Evolutionary conservation across 2,113 vertebrate species (phyloP), one percentile per base, ranked within the genome.

Genomic region (Haplochromis vanheusdeni): DNA sequence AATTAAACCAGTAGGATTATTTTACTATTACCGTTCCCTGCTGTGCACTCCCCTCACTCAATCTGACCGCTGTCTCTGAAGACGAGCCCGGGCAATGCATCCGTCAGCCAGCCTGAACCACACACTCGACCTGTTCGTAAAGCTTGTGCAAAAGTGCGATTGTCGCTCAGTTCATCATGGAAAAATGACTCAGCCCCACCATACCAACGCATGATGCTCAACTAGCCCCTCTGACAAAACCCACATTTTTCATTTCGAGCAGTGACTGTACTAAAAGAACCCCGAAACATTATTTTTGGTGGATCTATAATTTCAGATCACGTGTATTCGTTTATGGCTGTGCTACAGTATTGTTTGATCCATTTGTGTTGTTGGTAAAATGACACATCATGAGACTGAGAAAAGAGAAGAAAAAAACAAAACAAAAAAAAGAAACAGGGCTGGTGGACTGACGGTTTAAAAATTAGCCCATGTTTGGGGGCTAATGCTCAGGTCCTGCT

Each of bases 341-440:
- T 31, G 8, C 26, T 60, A 9, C 7, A 31, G 56, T 31, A 31
- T 58, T 31, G 5, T 56, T 56, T 58, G 26, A 28, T 58, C 3
- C 8, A 31, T 60, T 16, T 17, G 56, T 33, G 56, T 17, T 60
- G 56, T 60, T 33, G 28, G 16, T 31, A 31, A 60, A 33, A 17
- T 31, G 28, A 60, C 14, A 58, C 26, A 31, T 60, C 16, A 60
- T 33, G 14, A 60, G 26, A 60, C 14, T 60, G 28, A 60, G 14
- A 6, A 31, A 60, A 60, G 8, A 9, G 8, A 31, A 31, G 8
- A 2, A 9, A 1, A 7, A 23, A 13, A 14, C 4, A 0, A 2
- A 26, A 21, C 21, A 28, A 7, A 12, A 12, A 3, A 6, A 21
- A 4, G 7, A 26, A 28, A 31, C 26, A 58, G 28, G 56, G 26